phyloP scores from a whole-genome alignment of 2,113 vertebrate genomes.

The Pelusios castaneus region DNA sequence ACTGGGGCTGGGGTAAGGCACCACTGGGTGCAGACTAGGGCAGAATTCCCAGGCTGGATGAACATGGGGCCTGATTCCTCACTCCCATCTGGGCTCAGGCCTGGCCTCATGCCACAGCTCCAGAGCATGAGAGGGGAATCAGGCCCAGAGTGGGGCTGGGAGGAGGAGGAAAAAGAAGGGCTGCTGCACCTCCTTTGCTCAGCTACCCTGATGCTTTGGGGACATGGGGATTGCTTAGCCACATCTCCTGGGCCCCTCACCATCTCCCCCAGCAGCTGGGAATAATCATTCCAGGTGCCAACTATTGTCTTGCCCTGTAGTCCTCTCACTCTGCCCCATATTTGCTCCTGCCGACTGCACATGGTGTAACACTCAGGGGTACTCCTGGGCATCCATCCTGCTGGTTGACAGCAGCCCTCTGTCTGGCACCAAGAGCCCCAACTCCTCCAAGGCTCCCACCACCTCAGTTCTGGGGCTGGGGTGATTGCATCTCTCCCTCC shows the following conservation, averaged over 20 bases:
- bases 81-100: background rate
- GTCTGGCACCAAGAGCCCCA: too few relatives aligned
- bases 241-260: fast-evolving
- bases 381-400: background rate
- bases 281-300: background rate
- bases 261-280: fast-evolving
- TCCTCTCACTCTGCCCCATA: fast-evolving
- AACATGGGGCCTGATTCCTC: background rate
- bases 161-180: background rate
- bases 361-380: background rate
- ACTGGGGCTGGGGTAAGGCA: background rate
- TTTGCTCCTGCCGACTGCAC: too few relatives aligned
- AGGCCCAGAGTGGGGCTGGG: background rate
- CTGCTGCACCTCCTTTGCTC: background rate
- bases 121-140: background rate
- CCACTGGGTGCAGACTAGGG: background rate
- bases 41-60: background rate
- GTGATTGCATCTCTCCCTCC: background rate
- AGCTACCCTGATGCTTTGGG: fast-evolving
- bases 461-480: background rate
- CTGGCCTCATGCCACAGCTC: background rate
- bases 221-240: background rate
- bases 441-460: too few relatives aligned
- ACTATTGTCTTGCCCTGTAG: fast-evolving
- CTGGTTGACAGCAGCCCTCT: background rate